Conservation (phyloP, 2,888 invertebrate species). For the Camptogramma bilineatum region DNA sequence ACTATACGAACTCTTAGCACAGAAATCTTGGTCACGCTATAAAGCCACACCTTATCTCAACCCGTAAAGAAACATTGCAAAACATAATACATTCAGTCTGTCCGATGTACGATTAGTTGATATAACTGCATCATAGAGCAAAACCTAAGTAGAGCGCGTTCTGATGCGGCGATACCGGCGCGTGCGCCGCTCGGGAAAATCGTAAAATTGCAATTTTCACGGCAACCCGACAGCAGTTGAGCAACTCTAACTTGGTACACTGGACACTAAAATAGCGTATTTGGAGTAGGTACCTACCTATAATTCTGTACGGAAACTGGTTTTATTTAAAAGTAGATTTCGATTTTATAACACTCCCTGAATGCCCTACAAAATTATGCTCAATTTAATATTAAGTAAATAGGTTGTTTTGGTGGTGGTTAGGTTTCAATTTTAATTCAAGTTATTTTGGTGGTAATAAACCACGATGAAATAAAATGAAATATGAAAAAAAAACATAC, state of each 20-base stretch:
- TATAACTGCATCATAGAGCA: constrained; percentile 20
- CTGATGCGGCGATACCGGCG: constrained; percentile 20
- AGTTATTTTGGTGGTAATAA: too few species aligned
- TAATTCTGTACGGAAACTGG: too few species aligned
- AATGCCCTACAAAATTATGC: constrained; percentile 6
- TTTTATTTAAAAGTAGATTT: too few species aligned
- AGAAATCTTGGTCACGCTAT: constrained; percentile 4
- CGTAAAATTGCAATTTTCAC: constrained; percentile 66
- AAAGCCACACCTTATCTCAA: constrained; percentile 21
- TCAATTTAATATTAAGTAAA: too few species aligned
- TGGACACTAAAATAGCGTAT: background rate
- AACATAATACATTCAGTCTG: constrained; percentile 28
- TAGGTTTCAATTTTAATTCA: too few species aligned
- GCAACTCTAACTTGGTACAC: constrained; percentile 17
- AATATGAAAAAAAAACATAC: too few species aligned
- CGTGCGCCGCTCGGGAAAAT: constrained; percentile 56
- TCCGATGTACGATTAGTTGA: constrained; percentile 21
- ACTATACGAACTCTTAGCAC: background rate
- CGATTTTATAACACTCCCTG: too few species aligned
- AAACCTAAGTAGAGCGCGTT: constrained; percentile 28
- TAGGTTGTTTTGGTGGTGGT: too few species aligned
- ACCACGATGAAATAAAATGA: too few species aligned
- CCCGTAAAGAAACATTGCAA: constrained; percentile 32
- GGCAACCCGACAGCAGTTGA: constrained; percentile 37
- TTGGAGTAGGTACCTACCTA: too few species aligned